phyloP scores from a whole-genome alignment of 1,140 invertebrate genomes.

The Trichonephila inaurata region DNA sequence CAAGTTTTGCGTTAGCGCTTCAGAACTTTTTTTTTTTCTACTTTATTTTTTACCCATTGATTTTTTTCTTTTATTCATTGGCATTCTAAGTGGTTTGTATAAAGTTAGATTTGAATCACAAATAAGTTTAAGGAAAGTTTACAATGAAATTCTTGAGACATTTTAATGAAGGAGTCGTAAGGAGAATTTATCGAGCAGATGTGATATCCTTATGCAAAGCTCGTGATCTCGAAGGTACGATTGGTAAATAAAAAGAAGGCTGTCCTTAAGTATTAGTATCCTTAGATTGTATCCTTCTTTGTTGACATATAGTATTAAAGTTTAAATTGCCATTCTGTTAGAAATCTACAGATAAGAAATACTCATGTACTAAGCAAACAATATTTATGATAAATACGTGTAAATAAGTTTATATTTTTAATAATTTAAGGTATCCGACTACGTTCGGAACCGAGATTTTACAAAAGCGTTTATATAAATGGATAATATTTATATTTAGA shows the following conservation, averaged over 20 bases:
- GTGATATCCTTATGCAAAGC: constrained; percentile 3
- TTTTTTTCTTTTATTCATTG: neutral
- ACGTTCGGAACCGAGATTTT: too few species aligned
- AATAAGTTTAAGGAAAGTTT: neutral
- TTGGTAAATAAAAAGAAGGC: neutral
- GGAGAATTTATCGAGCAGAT: neutral
- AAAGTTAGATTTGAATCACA: constrained; percentile 1
- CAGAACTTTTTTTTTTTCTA: too few species aligned
- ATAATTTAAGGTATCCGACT: too few species aligned
- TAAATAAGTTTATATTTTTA: too few species aligned
- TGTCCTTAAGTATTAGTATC: too few species aligned
- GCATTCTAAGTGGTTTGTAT: neutral
- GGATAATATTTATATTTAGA: too few species aligned
- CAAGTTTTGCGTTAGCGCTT: neutral
- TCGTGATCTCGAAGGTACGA: neutral
- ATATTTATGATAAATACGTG: too few species aligned
- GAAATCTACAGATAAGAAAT: neutral
- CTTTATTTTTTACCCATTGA: too few species aligned
- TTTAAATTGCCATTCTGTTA: neutral
- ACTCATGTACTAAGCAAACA: neutral
- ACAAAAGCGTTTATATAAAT: too few species aligned
- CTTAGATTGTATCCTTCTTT: neutral
- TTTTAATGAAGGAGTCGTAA: constrained; percentile 19
- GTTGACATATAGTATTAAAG: neutral
- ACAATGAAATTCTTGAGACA: neutral